A percentile compares a stretch with the other conserved stretches of the same genome.
phyloP scores from a whole-genome alignment of 2,113 vertebrate species.

The Hemichromis elongatus region DNA sequence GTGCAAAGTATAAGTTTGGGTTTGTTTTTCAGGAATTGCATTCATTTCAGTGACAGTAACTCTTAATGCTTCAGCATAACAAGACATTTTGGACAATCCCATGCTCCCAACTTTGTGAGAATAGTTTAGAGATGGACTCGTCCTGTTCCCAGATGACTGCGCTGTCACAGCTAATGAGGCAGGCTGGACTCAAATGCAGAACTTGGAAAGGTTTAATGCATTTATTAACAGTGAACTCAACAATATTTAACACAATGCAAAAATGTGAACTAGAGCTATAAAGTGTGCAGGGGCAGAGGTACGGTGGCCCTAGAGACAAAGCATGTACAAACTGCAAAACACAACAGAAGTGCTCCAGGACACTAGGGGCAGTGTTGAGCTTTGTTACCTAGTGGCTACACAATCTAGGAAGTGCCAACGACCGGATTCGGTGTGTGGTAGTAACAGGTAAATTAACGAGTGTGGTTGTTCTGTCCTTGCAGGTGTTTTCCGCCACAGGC shows the following conservation, averaged over 20 bases:
- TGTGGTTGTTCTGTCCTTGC: too few species aligned
- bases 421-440: too few species aligned
- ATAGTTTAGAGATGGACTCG: background rate
- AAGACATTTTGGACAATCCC: background rate
- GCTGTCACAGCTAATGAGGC: background rate
- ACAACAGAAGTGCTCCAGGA: too few species aligned
- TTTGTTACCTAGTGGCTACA: too few species aligned
- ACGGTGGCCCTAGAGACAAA: too few species aligned
- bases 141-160: background rate
- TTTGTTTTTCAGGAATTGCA: background rate
- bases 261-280: background rate
- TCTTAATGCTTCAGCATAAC: background rate
- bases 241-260: background rate
- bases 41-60: background rate
- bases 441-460: too few species aligned
- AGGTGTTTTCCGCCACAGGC: too few species aligned
- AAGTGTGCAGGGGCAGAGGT: background rate
- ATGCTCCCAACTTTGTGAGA: background rate
- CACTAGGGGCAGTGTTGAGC: too few species aligned
- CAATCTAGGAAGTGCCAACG: too few species aligned
- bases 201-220: background rate
- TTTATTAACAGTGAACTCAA: background rate
- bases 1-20: background rate
- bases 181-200: background rate
- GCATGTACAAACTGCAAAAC: too few species aligned